Base-by-base conservation (phyloP, 2,797 vertebrate species). In the Avahi laniger region DNA sequence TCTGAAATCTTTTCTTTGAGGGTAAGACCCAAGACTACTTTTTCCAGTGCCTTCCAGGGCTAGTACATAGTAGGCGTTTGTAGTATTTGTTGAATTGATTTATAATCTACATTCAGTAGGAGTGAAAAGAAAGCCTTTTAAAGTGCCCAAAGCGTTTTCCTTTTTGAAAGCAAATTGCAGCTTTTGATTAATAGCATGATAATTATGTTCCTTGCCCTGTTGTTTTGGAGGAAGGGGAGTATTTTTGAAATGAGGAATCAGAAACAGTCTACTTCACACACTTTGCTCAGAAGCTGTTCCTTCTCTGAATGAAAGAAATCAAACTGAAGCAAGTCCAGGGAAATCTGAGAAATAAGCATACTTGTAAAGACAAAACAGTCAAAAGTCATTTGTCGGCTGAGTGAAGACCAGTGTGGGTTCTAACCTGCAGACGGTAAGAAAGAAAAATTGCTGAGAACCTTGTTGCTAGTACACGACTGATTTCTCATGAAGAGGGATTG, bases 181-280 rank as follows among this genome's bases (percentile, higher is more conserved):
- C 46, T 84, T 93, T 94, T 92, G 90, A 94, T 81, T 88, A 92
- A 90, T 97, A 92, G 43, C 54, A 28, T 91, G 54, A 72, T 93
- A 89, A 91, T 96, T 93, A 70, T 63, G 65, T 85, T 54, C 57
- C 24, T 86, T 92, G 48, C 43, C 30, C 20, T 72, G 80, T 14
- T 87, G 30, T 78, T 95, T 95, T 90, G 50, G 86, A 80, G 75
- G 79, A 73, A 72, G 35, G 46, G 33, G 13, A 67, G n/a, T 87
- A 7, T 14, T 84, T 94, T 92, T 87, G 80, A 96, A 91, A 80
- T 57, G 26, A 43, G 14, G 26, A 85, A 38, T 96, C 52, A 89
- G 54, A 85, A 96, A 65, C 20, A 54, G 41, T 83, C 28, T 67
- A 61, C 61, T 87, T 95, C 41, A 63, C 3, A 43, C 14, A 75